A percentile compares a stretch with the other conserved stretches of the same genome.
These are phyloP conservation scores for Dyspetes luteomarginatus DNA, from an alignment of 2,888 invertebrate genomes.

Conservation along the genomic window DNA sequence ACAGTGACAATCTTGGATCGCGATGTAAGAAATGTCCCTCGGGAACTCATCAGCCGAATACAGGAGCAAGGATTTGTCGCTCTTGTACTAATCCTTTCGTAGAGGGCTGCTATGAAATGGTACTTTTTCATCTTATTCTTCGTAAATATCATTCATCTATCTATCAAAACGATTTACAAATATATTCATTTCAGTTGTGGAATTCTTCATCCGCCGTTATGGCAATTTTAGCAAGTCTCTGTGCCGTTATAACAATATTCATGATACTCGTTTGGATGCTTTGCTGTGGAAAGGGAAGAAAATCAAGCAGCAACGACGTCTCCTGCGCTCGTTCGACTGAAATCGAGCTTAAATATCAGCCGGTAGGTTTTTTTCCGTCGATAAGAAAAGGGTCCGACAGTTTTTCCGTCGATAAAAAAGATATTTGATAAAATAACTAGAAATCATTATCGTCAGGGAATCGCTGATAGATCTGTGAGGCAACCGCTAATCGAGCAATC, in stretches of 20 bases:
- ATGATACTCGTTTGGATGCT: conserved; percentile 67
- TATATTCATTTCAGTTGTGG: conserved; percentile 71
- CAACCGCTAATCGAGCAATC: conserved; percentile 50
- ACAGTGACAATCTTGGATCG: conserved; percentile 76
- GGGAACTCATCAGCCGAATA: conserved; percentile 76
- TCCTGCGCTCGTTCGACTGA: conserved; percentile 46
- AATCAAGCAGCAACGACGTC: conserved; percentile 26
- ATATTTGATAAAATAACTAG: neutral
- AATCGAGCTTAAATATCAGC: conserved; percentile 54
- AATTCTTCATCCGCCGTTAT: conserved; percentile 71
- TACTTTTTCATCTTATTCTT: conserved; percentile 54
- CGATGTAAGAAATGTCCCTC: conserved; percentile 75
- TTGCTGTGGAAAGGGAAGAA: conserved; percentile 67
- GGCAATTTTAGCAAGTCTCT: conserved; percentile 66
- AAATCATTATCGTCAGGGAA: conserved; percentile 9
- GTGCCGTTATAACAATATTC: conserved; percentile 67
- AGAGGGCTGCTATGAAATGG: conserved; percentile 77
- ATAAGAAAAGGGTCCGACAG: neutral
- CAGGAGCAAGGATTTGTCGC: conserved; percentile 74
- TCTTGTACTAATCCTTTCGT: conserved; percentile 77
- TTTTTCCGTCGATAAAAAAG: neutral
- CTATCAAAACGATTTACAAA: conserved; percentile 3
- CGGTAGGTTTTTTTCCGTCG: conserved; percentile 39
- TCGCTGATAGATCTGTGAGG: conserved; percentile 33
- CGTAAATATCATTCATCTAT: neutral